Evolutionary conservation across 2,888 invertebrate species (phyloP).

Genomic region (Eupithecia inturbata): DNA sequence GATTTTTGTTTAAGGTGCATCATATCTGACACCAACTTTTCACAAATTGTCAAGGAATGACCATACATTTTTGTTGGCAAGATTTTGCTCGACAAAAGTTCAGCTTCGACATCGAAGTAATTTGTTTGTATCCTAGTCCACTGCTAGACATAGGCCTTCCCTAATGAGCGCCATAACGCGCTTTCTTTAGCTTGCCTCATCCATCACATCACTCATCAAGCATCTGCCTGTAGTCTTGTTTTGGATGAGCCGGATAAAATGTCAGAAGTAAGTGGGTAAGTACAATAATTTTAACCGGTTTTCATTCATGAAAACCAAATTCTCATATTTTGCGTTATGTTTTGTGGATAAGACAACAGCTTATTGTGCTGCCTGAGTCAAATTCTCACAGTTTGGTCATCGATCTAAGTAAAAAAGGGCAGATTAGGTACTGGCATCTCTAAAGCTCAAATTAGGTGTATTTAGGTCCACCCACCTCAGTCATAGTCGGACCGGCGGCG

Average conservation of each 20-base stretch:
- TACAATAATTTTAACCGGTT: background rate
- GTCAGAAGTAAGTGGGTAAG: background rate
- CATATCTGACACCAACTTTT: too few species aligned
- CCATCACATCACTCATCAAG: background rate
- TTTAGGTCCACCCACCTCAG: too few species aligned
- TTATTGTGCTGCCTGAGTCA: conserved; percentile 1
- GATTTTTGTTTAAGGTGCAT: too few species aligned
- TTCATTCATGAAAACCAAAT: background rate
- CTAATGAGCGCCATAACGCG: too few species aligned
- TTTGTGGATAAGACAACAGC: conserved; percentile 1
- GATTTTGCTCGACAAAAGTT: background rate
- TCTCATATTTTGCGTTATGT: background rate
- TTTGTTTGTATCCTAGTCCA: background rate
- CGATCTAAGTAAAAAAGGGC: too few species aligned
- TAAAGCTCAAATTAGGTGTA: too few species aligned
- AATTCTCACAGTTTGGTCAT: conserved; percentile 44
- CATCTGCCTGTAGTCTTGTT: background rate
- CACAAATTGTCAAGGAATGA: background rate
- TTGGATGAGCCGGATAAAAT: background rate
- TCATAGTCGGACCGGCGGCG: too few species aligned
- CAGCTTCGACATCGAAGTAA: background rate
- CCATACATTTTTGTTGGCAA: background rate
- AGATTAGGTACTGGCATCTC: too few species aligned
- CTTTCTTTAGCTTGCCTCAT: too few species aligned
- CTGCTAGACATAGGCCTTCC: too few species aligned